Conservation (phyloP, 2,888 invertebrate species). For the Cheilosia urbana region DNA sequence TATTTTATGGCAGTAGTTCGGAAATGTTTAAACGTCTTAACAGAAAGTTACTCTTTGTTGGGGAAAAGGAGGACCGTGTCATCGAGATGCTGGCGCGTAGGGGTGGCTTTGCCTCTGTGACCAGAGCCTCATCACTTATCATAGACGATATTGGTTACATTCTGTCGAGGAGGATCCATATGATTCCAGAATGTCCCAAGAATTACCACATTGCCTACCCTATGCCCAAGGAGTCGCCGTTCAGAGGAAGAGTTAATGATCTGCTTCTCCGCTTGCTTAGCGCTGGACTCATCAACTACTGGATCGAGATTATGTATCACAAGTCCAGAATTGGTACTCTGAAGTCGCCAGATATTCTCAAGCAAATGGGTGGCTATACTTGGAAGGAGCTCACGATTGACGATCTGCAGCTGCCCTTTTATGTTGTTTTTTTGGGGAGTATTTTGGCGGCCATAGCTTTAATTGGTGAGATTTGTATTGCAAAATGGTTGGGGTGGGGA, state of each 20-base stretch:
- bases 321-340: slow-evolving; percentile 79
- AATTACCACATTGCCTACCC: slow-evolving; percentile 82
- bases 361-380: slow-evolving; percentile 76
- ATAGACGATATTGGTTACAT: slow-evolving; percentile 80
- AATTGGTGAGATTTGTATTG: slow-evolving; percentile 62
- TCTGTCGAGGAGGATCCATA: slow-evolving; percentile 80
- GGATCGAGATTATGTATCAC: slow-evolving; percentile 80
- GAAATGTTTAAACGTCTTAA: slow-evolving; percentile 79
- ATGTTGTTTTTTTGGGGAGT: slow-evolving; percentile 80
- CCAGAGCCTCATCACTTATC: slow-evolving; percentile 79
- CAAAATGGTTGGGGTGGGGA: not conserved
- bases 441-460: slow-evolving; percentile 76
- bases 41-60: slow-evolving; percentile 79
- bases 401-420: slow-evolving; percentile 83
- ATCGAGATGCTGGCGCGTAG: slow-evolving; percentile 78
- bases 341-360: slow-evolving; percentile 77
- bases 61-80: slow-evolving; percentile 78
- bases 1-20: slow-evolving; percentile 81
- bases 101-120: slow-evolving; percentile 80
- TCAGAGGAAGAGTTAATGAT: slow-evolving; percentile 79
- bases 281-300: slow-evolving; percentile 81
- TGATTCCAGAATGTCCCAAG: slow-evolving; percentile 83
- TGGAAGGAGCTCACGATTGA: slow-evolving; percentile 81
- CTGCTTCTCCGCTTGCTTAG: slow-evolving; percentile 80
- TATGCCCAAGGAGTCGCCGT: slow-evolving; percentile 80